Base-by-base conservation (phyloP, 23 tunicate species). In the Trididemnum clinides region DNA sequence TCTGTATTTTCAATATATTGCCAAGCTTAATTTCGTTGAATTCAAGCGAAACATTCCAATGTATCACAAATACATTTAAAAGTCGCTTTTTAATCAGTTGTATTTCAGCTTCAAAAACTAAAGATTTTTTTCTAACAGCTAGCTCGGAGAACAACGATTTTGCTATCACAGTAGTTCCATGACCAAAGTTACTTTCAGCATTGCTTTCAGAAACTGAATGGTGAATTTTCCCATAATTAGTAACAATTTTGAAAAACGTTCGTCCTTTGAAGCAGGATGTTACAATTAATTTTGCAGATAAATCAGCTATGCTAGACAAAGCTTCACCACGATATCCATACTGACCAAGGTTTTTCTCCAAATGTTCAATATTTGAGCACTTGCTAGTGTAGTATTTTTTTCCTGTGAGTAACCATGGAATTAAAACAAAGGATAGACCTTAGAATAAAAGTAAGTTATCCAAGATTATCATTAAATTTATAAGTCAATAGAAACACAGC, bases 321-420 rank as follows among this genome's bases (percentile, higher is more conserved):
- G 95, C 95, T 38, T 90, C 95, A 32, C 95, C 95, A 20, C 90
- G 82, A 72, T 31, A 85, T n/a, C 95, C 95, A 71, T 65, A 90
- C 57, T 51, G 49, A 36, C 64, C 25, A 5, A 84, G 85, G 22
- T 84, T 89, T 7, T 26, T 7, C 21, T 89, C 25, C 2, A 89
- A 18, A 69, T 84, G 84, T 10, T 20, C 15, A 27, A 28, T 59
- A 70, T 30, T 62, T 26, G 35, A 31, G 85, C 85, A 84, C 50
- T 89, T 89, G 71, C 85, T 84, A 29, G 94, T 84, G 34, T 34
- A 39, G 36, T 89, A 84, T 22, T 62, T 62, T 20, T 20, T 21
- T 5, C 70, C 70, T 62, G n/a, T n/a, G n/a, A n/a, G n/a, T n/a
- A n/a, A n/a, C n/a, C n/a, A n/a, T n/a, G n/a, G 15, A 49, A 49